A percentile compares a stretch with the other conserved stretches of the same genome.
Evolutionary conservation across 2,113 vertebrate species (phyloP).

Genomic region (Clarias magur): DNA sequence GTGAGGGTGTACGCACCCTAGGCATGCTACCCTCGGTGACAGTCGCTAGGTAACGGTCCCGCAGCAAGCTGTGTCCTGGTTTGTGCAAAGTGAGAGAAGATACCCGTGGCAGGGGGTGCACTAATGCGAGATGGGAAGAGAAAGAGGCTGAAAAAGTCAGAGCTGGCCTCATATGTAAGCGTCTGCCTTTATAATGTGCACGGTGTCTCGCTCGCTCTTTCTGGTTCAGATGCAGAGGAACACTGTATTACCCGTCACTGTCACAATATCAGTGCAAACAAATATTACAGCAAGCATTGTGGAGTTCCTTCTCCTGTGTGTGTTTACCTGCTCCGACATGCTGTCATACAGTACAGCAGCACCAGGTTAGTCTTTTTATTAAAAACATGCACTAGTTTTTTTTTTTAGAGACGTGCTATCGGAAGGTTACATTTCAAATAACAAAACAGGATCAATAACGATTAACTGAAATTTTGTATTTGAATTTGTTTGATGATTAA

Average conservation of each 20-base stretch:
- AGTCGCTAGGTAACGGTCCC: constrained; percentile 60
- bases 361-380: background rate
- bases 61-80: constrained; percentile 42
- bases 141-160: constrained; percentile 32
- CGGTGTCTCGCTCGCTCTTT: background rate
- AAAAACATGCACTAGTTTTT: background rate
- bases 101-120: constrained; percentile 31
- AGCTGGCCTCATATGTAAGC: constrained; percentile 48
- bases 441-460: background rate
- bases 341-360: constrained; percentile 8
- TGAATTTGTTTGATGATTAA: background rate
- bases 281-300: constrained; percentile 39
- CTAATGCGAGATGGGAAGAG: constrained; percentile 46
- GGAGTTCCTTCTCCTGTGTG: constrained; percentile 12
- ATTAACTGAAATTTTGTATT: background rate
- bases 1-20: constrained; percentile 27
- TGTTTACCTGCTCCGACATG: constrained; percentile 17
- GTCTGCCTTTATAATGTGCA: constrained; percentile 52
- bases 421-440: background rate
- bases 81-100: constrained; percentile 45
- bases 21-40: constrained; percentile 48
- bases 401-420: too few relatives aligned
- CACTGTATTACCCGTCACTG: constrained; percentile 44
- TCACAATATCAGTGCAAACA: constrained; percentile 28
- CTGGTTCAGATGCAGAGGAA: constrained; percentile 21